Evolutionary conservation across 2,888 invertebrate genomes (phyloP).

Genomic region (Drosophila conformis): DNA sequence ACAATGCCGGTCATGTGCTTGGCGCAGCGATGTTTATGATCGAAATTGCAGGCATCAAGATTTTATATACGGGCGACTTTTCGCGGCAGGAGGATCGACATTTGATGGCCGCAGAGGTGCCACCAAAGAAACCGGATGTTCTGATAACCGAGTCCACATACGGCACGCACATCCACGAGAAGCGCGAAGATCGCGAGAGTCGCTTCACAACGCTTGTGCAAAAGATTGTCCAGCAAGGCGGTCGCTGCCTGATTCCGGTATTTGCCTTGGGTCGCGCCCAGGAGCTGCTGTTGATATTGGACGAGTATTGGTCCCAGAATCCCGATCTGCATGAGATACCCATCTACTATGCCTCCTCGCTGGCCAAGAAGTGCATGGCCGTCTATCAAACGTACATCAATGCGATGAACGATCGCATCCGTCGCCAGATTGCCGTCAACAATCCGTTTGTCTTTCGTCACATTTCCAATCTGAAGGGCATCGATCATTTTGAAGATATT

Average conservation of each 20-base stretch:
- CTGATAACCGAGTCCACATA: conserved; percentile 99
- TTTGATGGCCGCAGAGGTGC: conserved; percentile 99
- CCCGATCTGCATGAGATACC: conserved; percentile 96
- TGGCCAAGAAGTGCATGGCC: conserved; percentile 99
- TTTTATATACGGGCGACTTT: conserved; percentile 99
- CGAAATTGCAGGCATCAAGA: conserved; percentile 99
- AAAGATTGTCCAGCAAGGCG: conserved; percentile 98
- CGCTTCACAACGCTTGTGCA: conserved; percentile 97
- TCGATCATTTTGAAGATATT: conserved; percentile 99
- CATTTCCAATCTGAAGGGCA: conserved; percentile 96
- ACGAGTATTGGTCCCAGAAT: conserved; percentile 98
- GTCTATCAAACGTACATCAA: conserved; percentile 99
- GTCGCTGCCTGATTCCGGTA: conserved; percentile 98
- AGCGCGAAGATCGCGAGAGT: conserved; percentile 97
- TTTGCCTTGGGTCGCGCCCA: conserved; percentile 99
- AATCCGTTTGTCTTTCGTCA: conserved; percentile 99
- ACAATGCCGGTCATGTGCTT: conserved; percentile 99
- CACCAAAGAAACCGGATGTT: conserved; percentile 97
- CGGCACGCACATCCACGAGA: conserved; percentile 99
- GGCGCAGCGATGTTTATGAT: conserved; percentile 99
- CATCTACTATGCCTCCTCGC: conserved; percentile 99
- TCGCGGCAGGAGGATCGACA: conserved; percentile 99
- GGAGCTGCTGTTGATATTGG: conserved; percentile 96
- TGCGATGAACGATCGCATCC: conserved; percentile 99
- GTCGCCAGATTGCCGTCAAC: conserved; percentile 97